Conservation (phyloP, 2,888 invertebrate genomes). For the Onthophagus sagittarius region DNA sequence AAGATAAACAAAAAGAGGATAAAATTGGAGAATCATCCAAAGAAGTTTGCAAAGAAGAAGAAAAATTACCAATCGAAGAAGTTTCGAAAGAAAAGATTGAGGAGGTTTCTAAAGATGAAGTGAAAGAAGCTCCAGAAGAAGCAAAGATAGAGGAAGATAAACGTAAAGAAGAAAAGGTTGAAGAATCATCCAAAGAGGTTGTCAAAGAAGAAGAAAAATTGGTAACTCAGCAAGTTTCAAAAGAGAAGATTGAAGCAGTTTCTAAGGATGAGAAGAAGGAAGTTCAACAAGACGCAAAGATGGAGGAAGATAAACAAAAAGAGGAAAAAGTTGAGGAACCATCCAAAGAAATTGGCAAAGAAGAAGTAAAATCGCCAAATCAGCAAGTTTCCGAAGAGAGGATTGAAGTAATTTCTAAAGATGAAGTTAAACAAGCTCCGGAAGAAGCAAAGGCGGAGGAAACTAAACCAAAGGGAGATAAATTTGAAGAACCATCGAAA, state of each 20-base stretch:
- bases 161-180: background rate
- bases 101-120: background rate
- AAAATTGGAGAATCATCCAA: background rate
- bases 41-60: background rate
- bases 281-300: background rate
- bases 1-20: background rate
- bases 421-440: no score
- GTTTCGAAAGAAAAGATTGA: background rate
- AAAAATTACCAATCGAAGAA: background rate
- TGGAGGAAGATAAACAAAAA: background rate
- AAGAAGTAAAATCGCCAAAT: background rate
- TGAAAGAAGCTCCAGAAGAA: background rate
- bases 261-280: conserved; percentile 11
- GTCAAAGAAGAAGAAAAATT: background rate
- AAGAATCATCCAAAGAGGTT: background rate
- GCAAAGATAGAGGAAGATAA: background rate
- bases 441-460: no score
- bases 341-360: no score
- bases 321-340: background rate
- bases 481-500: no score
- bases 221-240: background rate
- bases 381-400: background rate
- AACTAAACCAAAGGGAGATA: no score
- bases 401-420: no score
- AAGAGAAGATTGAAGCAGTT: background rate